Base-by-base conservation (phyloP, 2,113 vertebrate genomes). In the Bubo bubo region DNA sequence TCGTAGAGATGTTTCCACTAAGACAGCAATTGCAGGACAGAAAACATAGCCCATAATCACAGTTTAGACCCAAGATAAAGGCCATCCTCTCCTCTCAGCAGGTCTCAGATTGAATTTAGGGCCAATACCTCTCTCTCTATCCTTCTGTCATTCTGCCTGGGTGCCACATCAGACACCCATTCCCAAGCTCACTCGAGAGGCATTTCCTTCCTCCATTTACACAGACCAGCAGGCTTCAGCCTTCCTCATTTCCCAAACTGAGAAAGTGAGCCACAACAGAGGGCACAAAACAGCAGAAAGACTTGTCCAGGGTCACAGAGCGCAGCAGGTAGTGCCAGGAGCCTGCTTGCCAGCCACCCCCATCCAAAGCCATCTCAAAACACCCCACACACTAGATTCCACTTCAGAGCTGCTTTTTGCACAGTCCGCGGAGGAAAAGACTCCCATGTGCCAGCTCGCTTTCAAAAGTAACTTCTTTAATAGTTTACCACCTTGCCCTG, bases 391-490 rank as follows among this genome's bases (percentile, higher is more conserved):
- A 58, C 67, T 13, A 18, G 24, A 81, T 53, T 82, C 52, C 21
- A 24, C 52, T 39, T 63, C 17, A 23, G 21, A 75, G 47, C 1
- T 84, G 63, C 39, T 95, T 76, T 95, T 60, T 81, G 50, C 86
- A 83, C 53, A 86, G 52, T 79, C 39, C 47, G 24, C 0, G 1
- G 75, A 94, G 50, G 35, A 74, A 63, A 43, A 59, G 43, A 32
- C 70, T 64, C 68, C 18, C 32, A 8, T 19, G 35, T 70, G 60
- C 72, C 77, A 67, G 91, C 70, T 56, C 45, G 15, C 60, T 70
- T 85, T 92, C 86, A 89, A 76, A 91, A 71, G 30, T n/a, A 34
- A 76, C 39, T 52, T 52, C 66, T 95, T 97, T 90, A 93, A 95
- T 34, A 96, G 93, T 88, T 93, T 52, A 60, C 59, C 18, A 8